Evolutionary conservation across 1,140 invertebrate species (phyloP).

Genomic region (Eurosta solidaginis): DNA sequence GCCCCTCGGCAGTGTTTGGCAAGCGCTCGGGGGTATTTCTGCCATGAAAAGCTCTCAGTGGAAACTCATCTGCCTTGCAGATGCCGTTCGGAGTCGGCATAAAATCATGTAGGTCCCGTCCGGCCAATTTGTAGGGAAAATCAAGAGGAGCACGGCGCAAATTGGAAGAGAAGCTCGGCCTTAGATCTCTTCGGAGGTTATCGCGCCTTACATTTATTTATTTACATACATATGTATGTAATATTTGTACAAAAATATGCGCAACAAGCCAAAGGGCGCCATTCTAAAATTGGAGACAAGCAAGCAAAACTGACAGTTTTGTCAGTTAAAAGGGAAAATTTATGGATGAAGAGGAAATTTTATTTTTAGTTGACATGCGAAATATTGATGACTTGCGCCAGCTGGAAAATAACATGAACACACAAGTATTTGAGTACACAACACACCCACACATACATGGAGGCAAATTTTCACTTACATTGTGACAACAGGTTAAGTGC

Average conservation of each 20-base stretch:
- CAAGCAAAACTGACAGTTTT: not conserved
- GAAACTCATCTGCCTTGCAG: too few species aligned
- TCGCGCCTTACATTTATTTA: too few species aligned
- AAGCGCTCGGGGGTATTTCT: too few species aligned
- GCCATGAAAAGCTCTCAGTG: too few species aligned
- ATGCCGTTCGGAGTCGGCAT: too few species aligned
- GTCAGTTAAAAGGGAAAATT: not conserved
- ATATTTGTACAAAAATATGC: not conserved
- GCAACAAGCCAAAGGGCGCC: not conserved
- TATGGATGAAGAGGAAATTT: not conserved
- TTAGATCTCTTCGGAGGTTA: too few species aligned
- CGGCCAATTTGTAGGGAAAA: too few species aligned
- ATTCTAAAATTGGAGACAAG: not conserved
- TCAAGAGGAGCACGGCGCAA: too few species aligned
- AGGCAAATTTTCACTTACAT: not conserved
- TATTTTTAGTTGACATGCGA: not conserved
- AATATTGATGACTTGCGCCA: conserved; percentile 6
- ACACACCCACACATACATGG: not conserved
- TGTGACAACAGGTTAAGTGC: conserved; percentile 19
- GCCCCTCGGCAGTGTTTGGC: too few species aligned
- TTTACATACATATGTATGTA: too few species aligned
- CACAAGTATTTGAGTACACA: not conserved
- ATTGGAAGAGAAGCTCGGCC: too few species aligned
- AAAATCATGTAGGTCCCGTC: too few species aligned
- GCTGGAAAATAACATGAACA: not conserved